Percentiles rank a stretch among this genome's conserved stretches.
Conservation (phyloP, 2,888 invertebrate species). For the Norana najaformis region DNA sequence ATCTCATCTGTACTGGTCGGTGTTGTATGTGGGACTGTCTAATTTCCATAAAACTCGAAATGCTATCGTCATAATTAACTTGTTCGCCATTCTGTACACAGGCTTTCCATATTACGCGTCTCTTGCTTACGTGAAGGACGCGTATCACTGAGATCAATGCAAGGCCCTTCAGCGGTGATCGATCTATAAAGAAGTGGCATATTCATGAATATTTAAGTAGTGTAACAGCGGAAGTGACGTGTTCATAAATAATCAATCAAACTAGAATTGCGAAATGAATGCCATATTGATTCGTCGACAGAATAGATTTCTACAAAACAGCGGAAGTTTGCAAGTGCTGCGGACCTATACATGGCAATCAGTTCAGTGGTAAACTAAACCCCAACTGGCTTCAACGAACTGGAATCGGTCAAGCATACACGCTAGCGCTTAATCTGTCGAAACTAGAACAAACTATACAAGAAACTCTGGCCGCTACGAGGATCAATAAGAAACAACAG, state of each 20-base stretch:
- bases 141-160: neutral
- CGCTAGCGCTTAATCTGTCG: conserved; percentile 1
- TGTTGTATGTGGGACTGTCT: neutral
- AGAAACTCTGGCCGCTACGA: neutral
- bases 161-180: neutral
- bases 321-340: neutral
- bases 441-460: neutral
- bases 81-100: neutral
- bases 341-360: neutral
- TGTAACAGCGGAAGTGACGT: conserved; percentile 13
- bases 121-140: neutral
- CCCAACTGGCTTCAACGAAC: neutral
- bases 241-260: conserved; percentile 13
- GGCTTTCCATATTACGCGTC: neutral
- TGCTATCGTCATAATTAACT: conserved; percentile 1
- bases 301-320: neutral
- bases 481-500: neutral
- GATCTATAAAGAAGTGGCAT: conserved; percentile 13
- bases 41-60: neutral
- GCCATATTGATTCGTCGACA: neutral
- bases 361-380: neutral
- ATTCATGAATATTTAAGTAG: conserved; percentile 13
- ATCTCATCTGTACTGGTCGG: neutral
- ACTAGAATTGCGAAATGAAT: conserved; percentile 13
- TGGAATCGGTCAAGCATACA: neutral